Evolutionary conservation across 2,113 vertebrate genomes (phyloP), one percentile per base, ranked within the genome.

Genomic region (Heterotilapia buettikoferi): DNA sequence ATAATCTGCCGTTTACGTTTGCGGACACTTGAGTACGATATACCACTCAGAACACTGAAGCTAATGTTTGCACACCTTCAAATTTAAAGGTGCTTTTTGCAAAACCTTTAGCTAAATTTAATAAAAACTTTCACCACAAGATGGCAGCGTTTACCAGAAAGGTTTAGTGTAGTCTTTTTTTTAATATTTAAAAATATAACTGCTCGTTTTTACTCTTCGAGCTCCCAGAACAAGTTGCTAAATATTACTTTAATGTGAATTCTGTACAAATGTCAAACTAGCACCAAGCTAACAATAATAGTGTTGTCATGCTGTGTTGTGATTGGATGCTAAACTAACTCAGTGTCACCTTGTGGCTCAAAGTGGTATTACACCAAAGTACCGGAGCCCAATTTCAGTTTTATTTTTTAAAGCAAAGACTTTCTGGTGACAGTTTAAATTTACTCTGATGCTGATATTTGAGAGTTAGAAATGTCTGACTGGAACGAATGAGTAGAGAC

Each of bases 121-220:
- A 71, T 71, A 8, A 71, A 43, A 24, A 9, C 19, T 9, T 40
- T 7, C n/a, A 71, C 36, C 36, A 71, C 63, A 71, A 71, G 63
- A 36, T 71, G 66, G 38, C 38, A 71, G n/a, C 3, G 2, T 40
- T 43, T 24, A 24, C 12, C 36, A 24, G 4, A 21, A 68, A 40
- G 63, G 0, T 2, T 13, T 66, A 12, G 31, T n/a, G 6, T 38
- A 38, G 3, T n/a, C 1, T 1, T n/a, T n/a, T 57, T 8, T 40
- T 19, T 21, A 0, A n/a, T 66, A 13, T 68, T 68, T 40, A 21
- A 21, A 40, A 24, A 24, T 40, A 8, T 68, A 40, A 68, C 36
- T 21, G 19, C 33, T n/a, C 1, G 1, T n/a, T 38, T 68, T 68
- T n/a, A 21, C 19, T 38, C 61, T 8, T 38, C 11, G 1, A 21